These are phyloP conservation scores for Heliconius nattereri DNA, from an alignment of 1,140 invertebrate species.

Conservation along the genomic window DNA sequence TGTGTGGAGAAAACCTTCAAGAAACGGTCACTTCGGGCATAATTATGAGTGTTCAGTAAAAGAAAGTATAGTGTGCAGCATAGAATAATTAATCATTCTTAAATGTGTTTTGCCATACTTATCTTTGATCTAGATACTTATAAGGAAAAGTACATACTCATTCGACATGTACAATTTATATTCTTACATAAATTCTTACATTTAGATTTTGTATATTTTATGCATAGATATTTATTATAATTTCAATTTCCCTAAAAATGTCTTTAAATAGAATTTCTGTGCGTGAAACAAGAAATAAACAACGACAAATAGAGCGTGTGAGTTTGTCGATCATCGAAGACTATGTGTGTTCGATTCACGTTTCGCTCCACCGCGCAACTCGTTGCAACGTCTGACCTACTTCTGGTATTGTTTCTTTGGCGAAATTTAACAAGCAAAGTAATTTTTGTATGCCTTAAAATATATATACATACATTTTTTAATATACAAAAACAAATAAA, in stretches of 20 bases:
- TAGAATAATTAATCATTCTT: conserved; percentile 33
- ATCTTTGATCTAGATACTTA: too few relatives aligned
- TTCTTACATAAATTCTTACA: background rate
- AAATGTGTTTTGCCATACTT: background rate
- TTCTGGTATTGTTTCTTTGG: conserved; percentile 56
- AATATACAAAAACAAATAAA: background rate
- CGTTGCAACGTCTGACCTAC: conserved; percentile 74
- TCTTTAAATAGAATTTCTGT: conserved; percentile 43
- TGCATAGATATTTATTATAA: background rate
- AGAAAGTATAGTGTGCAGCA: conserved; percentile 33
- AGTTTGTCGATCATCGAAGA: conserved; percentile 66
- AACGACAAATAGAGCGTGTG: conserved; percentile 71
- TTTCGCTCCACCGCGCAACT: conserved; percentile 57
- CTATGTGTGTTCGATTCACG: conserved; percentile 59
- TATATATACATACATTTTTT: background rate
- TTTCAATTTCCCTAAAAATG: background rate
- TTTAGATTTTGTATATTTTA: background rate
- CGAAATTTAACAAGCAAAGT: conserved; percentile 47
- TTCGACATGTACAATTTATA: too few relatives aligned
- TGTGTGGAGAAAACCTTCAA: conserved; percentile 28
- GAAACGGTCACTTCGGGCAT: conserved; percentile 35
- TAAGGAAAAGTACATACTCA: too few relatives aligned
- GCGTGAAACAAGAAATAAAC: conserved; percentile 60
- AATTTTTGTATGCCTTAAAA: background rate
- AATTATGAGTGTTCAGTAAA: conserved; percentile 38